phyloP scores from a whole-genome alignment of 2,113 vertebrate genomes.

The Hemiprocne comata region DNA sequence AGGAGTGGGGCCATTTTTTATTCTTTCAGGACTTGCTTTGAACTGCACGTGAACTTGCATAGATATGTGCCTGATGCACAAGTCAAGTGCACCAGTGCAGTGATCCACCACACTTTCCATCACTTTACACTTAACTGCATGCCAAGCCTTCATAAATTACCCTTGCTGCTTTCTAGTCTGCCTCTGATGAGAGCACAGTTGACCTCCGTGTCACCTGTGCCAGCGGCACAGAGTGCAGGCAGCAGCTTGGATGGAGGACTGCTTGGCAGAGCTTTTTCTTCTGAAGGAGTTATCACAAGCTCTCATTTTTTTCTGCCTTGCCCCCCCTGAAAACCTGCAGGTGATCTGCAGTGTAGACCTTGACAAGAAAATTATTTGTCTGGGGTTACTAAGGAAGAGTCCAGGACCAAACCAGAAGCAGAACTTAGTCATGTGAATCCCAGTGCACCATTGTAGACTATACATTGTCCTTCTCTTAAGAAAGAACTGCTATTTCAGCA shows the following conservation, averaged over 20 bases:
- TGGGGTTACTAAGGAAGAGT: not conserved
- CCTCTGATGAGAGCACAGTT: not conserved
- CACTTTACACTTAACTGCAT: slow-evolving; percentile 66
- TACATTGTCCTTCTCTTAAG: not conserved
- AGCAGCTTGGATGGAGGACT: not conserved
- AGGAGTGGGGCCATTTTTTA: slow-evolving; percentile 38
- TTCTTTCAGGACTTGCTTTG: slow-evolving; percentile 42
- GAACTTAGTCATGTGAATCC: not conserved
- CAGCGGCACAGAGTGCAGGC: accelerated
- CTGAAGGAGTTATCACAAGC: not conserved
- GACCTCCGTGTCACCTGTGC: not conserved
- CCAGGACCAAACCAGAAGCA: not conserved
- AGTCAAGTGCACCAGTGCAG: slow-evolving; percentile 65
- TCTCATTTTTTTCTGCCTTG: accelerated
- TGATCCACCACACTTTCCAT: slow-evolving; percentile 67
- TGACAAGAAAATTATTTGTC: not conserved
- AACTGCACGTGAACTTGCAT: slow-evolving; percentile 56
- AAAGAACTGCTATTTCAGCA: not conserved
- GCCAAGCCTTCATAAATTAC: slow-evolving; percentile 68
- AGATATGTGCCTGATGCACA: slow-evolving; percentile 48
- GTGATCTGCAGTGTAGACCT: not conserved
- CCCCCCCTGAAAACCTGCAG: not conserved
- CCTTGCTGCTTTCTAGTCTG: slow-evolving; percentile 33
- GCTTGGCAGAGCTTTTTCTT: not conserved
- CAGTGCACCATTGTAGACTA: not conserved